Percentiles rank a stretch among this genome's conserved stretches.
Conservation (phyloP, 2,797 vertebrate genomes). For the Sebastes matsubarae region DNA sequence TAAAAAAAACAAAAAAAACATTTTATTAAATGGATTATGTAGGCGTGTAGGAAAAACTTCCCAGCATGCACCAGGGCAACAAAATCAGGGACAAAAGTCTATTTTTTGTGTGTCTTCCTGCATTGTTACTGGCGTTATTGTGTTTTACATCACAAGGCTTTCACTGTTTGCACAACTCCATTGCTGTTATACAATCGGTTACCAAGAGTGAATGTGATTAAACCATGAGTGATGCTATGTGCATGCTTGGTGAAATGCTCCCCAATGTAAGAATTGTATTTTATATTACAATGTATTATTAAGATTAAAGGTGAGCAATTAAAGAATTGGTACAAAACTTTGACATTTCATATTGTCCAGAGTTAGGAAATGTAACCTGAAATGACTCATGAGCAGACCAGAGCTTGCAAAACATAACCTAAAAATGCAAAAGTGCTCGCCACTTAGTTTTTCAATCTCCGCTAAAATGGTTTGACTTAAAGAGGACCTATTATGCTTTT, state of each 20-base stretch:
- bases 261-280: too few relatives aligned
- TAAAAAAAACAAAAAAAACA: too few relatives aligned
- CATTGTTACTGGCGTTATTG: neutral
- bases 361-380: neutral
- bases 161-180: neutral
- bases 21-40: too few relatives aligned
- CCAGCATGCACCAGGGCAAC: neutral
- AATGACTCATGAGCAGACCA: neutral
- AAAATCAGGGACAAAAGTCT: neutral
- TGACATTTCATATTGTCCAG: neutral
- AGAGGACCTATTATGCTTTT: too few relatives aligned
- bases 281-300: neutral
- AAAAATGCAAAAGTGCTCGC: neutral
- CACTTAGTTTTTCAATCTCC: neutral
- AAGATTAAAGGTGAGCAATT: neutral
- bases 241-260: neutral
- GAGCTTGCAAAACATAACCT: neutral
- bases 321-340: neutral
- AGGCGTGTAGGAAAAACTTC: neutral
- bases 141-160: neutral
- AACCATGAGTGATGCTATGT: neutral
- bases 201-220: neutral
- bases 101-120: neutral
- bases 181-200: neutral
- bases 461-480: neutral